Conservation (phyloP, 2,113 vertebrate species). For the Zosterops hypoxanthus region DNA sequence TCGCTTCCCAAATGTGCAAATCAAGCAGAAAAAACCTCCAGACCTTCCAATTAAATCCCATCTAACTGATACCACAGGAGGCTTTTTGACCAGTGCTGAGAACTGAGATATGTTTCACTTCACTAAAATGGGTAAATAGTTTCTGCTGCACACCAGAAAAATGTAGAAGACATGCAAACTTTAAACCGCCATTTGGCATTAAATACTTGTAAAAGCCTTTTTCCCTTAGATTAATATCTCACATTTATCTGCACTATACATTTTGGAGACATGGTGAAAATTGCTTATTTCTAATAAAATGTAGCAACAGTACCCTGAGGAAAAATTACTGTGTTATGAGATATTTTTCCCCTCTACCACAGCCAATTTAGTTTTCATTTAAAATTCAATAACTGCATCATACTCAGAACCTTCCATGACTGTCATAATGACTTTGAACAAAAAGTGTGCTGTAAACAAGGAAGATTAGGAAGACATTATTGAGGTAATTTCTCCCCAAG, state of each 20-base stretch:
- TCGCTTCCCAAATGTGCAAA: neutral
- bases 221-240: conserved; percentile 53
- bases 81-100: neutral
- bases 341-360: conserved; percentile 62
- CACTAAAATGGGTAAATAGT: conserved; percentile 8
- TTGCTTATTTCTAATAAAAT: conserved; percentile 76
- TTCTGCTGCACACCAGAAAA: neutral
- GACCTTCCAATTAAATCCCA: neutral
- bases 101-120: neutral
- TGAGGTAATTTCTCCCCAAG: conserved; percentile 51
- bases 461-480: conserved; percentile 68
- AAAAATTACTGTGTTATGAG: conserved; percentile 70
- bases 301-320: conserved; percentile 62
- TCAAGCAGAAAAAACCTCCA: neutral
- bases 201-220: conserved; percentile 48
- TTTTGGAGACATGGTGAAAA: conserved; percentile 59
- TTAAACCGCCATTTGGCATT: neutral
- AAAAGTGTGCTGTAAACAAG: conserved; percentile 68
- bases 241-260: conserved; percentile 42
- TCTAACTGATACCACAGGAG: neutral
- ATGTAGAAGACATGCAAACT: conserved; percentile 31
- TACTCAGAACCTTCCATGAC: conserved; percentile 51
- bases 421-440: conserved; percentile 67
- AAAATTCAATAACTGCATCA: conserved; percentile 75
- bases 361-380: conserved; percentile 75